These are phyloP conservation scores for Cyphomyrus plagiostoma DNA, from an alignment of 2,113 vertebrate genomes.

Conservation along the genomic window DNA sequence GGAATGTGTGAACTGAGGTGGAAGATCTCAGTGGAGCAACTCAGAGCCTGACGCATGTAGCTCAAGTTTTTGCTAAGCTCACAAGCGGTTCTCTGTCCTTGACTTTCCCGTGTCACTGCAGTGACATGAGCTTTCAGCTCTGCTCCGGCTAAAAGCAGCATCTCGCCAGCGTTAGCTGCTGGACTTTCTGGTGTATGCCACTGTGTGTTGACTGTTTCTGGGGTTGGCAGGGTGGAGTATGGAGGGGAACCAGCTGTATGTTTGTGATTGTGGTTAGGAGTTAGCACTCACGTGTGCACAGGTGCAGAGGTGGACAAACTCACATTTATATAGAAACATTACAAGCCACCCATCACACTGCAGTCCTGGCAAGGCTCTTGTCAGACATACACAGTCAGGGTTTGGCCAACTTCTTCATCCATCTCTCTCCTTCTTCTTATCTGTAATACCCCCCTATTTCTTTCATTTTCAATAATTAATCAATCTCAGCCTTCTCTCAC, in stretches of 20 bases:
- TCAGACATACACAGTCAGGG: background rate
- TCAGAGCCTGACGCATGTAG: background rate
- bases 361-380: background rate
- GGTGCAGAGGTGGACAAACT: background rate
- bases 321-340: background rate
- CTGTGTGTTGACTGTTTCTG: background rate
- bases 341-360: background rate
- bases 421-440: background rate
- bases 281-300: background rate
- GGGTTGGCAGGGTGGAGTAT: background rate
- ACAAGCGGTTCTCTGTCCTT: background rate
- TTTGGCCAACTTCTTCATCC: background rate
- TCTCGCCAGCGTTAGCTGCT: background rate
- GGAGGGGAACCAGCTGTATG: background rate
- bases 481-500: background rate
- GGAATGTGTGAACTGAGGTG: background rate
- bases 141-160: background rate
- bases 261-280: background rate
- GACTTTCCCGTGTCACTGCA: background rate
- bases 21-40: background rate
- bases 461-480: conserved; percentile 27
- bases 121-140: background rate
- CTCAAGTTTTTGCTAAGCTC: background rate
- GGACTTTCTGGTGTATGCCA: background rate
- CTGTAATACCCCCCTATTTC: background rate